phyloP scores from a whole-genome alignment of 2,888 invertebrate genomes.

The Diarsia mendica region DNA sequence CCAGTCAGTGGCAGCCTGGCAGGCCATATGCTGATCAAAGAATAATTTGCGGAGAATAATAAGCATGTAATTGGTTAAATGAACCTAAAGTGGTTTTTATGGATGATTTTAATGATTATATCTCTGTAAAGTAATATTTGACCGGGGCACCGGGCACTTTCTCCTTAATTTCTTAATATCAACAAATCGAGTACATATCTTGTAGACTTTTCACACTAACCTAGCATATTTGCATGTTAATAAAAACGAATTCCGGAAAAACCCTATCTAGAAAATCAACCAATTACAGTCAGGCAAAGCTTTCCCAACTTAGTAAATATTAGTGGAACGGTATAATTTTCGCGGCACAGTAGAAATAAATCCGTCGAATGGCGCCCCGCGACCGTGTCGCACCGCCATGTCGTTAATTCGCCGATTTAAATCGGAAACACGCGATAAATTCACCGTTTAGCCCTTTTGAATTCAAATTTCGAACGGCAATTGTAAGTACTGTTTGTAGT shows the following conservation, averaged over 20 bases:
- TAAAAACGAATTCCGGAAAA: slow-evolving; percentile 20
- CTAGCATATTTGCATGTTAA: not conserved
- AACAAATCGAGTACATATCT: no score
- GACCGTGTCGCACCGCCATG: slow-evolving; percentile 75
- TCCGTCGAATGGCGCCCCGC: slow-evolving; percentile 78
- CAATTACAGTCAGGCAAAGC: slow-evolving; percentile 26
- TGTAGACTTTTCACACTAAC: not conserved
- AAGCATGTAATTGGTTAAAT: no score
- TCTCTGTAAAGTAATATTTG: no score
- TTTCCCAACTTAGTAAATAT: slow-evolving; percentile 43
- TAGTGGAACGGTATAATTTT: slow-evolving; percentile 61
- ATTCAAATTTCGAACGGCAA: slow-evolving; percentile 78
- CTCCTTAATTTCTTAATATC: no score
- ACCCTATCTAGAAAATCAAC: slow-evolving; percentile 19
- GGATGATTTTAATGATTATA: no score
- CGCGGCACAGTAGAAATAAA: slow-evolving; percentile 76
- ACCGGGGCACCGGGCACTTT: no score
- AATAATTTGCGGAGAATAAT: no score
- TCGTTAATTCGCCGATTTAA: slow-evolving; percentile 88
- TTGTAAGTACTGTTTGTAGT: slow-evolving; percentile 67
- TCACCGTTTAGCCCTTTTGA: slow-evolving; percentile 84
- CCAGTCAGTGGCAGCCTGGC: no score
- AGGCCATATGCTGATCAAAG: no score
- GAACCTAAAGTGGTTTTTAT: no score
- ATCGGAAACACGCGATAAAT: slow-evolving; percentile 89